Conservation (phyloP, 2,797 vertebrate genomes). For the Alfaro cultratus region DNA sequence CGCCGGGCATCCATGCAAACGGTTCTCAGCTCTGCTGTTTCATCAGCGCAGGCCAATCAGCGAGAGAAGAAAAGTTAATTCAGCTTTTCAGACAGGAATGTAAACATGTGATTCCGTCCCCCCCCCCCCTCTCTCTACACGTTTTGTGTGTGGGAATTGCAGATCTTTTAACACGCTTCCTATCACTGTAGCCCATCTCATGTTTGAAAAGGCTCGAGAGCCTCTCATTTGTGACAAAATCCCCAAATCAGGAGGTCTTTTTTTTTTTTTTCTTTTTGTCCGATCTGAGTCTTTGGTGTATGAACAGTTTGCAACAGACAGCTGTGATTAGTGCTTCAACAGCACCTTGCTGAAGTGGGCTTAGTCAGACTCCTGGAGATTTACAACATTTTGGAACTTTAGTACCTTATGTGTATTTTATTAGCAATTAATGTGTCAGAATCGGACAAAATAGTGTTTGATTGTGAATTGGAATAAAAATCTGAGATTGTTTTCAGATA, state of each 20-base stretch:
- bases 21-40: slow-evolving; percentile 28
- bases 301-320: slow-evolving; percentile 50
- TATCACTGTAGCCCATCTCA: slow-evolving; percentile 45
- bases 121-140: neutral
- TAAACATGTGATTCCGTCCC: slow-evolving; percentile 25
- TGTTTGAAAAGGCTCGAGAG: slow-evolving; percentile 35
- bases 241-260: slow-evolving; percentile 25
- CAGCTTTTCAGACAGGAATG: slow-evolving; percentile 39
- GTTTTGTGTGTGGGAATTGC: slow-evolving; percentile 21
- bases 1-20: slow-evolving; percentile 37
- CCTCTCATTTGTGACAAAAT: slow-evolving; percentile 39
- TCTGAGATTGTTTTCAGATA: neutral
- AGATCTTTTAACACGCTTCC: slow-evolving; percentile 53
- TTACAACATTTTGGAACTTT: neutral
- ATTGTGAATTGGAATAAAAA: neutral
- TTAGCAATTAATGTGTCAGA: neutral
- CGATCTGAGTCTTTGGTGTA: slow-evolving; percentile 19
- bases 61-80: slow-evolving; percentile 13
- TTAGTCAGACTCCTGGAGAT: neutral
- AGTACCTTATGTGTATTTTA: neutral
- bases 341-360: neutral
- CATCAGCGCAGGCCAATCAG: slow-evolving; percentile 30
- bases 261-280: slow-evolving; percentile 13
- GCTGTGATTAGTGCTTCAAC: slow-evolving; percentile 24
- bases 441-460: neutral